Conservation (phyloP, 2,888 invertebrate genomes). For the Eledona agricola region DNA sequence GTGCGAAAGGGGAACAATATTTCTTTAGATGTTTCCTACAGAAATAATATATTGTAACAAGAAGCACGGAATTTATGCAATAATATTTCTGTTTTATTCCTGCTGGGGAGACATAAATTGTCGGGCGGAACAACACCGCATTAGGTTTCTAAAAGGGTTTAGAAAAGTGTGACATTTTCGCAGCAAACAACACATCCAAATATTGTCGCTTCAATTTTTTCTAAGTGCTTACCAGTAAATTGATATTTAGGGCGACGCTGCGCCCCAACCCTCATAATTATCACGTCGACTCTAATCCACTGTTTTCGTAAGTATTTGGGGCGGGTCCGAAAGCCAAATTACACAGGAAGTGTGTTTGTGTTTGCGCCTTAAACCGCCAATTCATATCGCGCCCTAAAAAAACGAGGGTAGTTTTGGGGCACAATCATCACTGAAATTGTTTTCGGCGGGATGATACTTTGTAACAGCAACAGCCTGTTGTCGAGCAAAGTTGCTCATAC, state of each 20-base stretch:
- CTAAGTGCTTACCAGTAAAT: too few species aligned
- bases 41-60: conserved; percentile 33
- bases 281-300: conserved; percentile 23
- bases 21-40: conserved; percentile 37
- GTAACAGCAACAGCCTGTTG: conserved; percentile 21
- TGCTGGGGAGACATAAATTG: conserved; percentile 43
- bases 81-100: conserved; percentile 40
- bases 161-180: too few species aligned
- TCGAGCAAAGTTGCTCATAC: conserved; percentile 23
- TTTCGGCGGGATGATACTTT: conserved; percentile 2
- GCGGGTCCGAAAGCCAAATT: conserved; percentile 3
- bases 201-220: too few species aligned
- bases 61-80: conserved; percentile 38
- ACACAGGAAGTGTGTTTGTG: conserved; percentile 11
- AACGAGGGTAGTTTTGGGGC: too few species aligned
- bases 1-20: conserved; percentile 36
- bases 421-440: too few species aligned
- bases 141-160: conserved; percentile 43
- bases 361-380: conserved; percentile 10
- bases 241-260: too few species aligned
- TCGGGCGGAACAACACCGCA: conserved; percentile 44
- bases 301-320: conserved; percentile 17
- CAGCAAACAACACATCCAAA: too few species aligned
- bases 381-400: conserved; percentile 15
- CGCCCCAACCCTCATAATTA: conserved; percentile 22